Evolutionary conservation across 2,888 invertebrate species (phyloP).

Genomic region (Schizotus pectinicornis): DNA sequence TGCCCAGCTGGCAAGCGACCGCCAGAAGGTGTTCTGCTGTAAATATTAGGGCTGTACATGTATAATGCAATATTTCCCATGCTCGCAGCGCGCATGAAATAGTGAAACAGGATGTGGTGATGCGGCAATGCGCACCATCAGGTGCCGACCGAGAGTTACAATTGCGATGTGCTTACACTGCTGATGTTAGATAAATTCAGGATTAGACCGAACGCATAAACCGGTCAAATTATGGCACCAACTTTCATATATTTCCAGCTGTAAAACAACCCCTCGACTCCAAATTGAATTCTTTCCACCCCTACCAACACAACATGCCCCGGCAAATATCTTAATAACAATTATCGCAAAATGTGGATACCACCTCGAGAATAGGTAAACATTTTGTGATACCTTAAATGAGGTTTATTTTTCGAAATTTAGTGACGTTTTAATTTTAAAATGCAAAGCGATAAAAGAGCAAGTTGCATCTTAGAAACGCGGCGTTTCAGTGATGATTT

Average conservation of each 20-base stretch:
- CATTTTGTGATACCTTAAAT: too few relatives aligned
- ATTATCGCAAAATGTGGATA: neutral
- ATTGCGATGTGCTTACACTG: constrained; percentile 55
- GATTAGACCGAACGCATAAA: constrained; percentile 30
- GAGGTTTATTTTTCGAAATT: too few relatives aligned
- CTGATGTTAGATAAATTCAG: constrained; percentile 50
- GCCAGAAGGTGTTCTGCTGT: constrained; percentile 50
- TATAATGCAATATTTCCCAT: constrained; percentile 55
- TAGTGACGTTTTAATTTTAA: neutral
- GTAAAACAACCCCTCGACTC: neutral
- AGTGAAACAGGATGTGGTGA: constrained; percentile 53
- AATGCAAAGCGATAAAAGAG: constrained; percentile 3
- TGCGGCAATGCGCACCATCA: constrained; percentile 55
- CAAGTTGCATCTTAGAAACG: constrained; percentile 8
- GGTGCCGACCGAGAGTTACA: constrained; percentile 54
- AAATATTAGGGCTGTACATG: constrained; percentile 50
- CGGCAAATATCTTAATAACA: too few relatives aligned
- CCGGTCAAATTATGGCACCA: constrained; percentile 15
- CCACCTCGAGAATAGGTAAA: neutral
- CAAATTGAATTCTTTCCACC: neutral
- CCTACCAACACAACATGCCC: too few relatives aligned
- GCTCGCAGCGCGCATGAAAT: constrained; percentile 51
- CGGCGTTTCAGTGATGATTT: constrained; percentile 20
- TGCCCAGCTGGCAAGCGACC: constrained; percentile 45
- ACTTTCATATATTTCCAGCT: neutral